Evolutionary conservation across 2,888 invertebrate genomes (phyloP).

Genomic region (Calliopum simillimum): DNA sequence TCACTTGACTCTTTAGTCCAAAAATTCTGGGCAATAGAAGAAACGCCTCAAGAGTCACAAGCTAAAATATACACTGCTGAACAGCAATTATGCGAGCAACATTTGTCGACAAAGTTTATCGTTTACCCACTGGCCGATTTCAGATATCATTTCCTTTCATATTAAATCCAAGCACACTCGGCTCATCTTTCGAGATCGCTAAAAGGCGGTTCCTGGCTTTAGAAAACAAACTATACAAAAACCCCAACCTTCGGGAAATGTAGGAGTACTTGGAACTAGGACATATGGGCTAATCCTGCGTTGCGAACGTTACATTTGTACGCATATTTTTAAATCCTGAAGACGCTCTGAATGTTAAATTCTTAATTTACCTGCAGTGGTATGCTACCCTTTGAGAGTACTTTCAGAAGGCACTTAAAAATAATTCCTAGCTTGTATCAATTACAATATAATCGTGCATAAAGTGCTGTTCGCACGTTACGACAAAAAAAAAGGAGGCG

Average conservation of each 20-base stretch:
- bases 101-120: slow-evolving; percentile 20
- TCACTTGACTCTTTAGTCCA: slow-evolving; percentile 21
- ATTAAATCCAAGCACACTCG: slow-evolving; percentile 25
- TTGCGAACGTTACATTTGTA: no score
- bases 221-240: slow-evolving; percentile 37
- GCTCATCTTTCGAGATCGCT: slow-evolving; percentile 38
- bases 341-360: no score
- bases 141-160: slow-evolving; percentile 37
- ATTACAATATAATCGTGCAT: no score
- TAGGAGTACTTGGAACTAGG: slow-evolving; percentile 40
- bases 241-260: slow-evolving; percentile 33
- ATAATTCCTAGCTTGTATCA: no score
- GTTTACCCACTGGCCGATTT: slow-evolving; percentile 35
- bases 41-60: slow-evolving; percentile 8
- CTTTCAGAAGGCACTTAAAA: no score
- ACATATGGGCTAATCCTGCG: slow-evolving; percentile 38
- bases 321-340: no score
- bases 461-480: no score
- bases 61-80: slow-evolving; percentile 9
- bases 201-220: slow-evolving; percentile 38
- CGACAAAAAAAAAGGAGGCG: no score
- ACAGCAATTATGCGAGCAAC: slow-evolving; percentile 30
- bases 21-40: slow-evolving; percentile 34
- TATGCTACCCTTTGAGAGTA: no score
- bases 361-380: no score